Conservation (phyloP, 2,113 vertebrate species). For the Istiophorus platypterus region DNA sequence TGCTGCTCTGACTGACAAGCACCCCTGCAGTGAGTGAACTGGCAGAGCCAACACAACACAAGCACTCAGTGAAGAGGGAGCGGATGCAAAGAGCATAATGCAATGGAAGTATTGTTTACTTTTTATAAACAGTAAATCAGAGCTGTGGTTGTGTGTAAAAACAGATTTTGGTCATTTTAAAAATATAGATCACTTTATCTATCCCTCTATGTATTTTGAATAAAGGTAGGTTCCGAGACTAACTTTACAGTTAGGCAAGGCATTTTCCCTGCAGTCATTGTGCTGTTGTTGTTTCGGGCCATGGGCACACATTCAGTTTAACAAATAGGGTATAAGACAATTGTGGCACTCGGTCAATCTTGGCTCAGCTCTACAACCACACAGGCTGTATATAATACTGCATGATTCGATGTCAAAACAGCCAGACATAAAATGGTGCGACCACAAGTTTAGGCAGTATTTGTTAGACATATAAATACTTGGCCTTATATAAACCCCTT, state of each 20-base stretch:
- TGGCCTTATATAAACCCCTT: constrained; percentile 39
- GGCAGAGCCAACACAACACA: constrained; percentile 24
- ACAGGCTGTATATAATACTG: constrained; percentile 61
- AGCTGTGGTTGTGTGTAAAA: constrained; percentile 23
- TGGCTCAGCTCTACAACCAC: constrained; percentile 52
- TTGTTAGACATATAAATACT: constrained; percentile 43
- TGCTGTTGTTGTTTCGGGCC: constrained; percentile 47
- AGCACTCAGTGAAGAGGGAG: constrained; percentile 3
- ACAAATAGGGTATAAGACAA: constrained; percentile 64
- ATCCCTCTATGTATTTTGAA: constrained; percentile 13
- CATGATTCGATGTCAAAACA: constrained; percentile 68
- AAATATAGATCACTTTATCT: constrained; percentile 30
- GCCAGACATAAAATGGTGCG: constrained; percentile 49
- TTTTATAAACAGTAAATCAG: constrained; percentile 26
- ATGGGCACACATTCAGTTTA: constrained; percentile 50
- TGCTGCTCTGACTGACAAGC: constrained; percentile 54
- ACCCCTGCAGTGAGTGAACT: constrained; percentile 45
- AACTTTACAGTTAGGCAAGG: neutral
- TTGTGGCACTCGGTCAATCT: constrained; percentile 53
- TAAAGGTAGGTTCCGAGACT: constrained; percentile 33
- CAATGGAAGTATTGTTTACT: constrained; percentile 25
- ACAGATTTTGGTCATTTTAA: constrained; percentile 16
- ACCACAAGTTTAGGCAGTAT: constrained; percentile 46
- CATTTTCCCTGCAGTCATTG: constrained; percentile 34
- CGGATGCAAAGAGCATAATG: constrained; percentile 32